Evolutionary conservation across 2,888 invertebrate genomes (phyloP), one percentile per base, ranked within the genome.

Genomic region (Caenorhabditis uteleia): DNA sequence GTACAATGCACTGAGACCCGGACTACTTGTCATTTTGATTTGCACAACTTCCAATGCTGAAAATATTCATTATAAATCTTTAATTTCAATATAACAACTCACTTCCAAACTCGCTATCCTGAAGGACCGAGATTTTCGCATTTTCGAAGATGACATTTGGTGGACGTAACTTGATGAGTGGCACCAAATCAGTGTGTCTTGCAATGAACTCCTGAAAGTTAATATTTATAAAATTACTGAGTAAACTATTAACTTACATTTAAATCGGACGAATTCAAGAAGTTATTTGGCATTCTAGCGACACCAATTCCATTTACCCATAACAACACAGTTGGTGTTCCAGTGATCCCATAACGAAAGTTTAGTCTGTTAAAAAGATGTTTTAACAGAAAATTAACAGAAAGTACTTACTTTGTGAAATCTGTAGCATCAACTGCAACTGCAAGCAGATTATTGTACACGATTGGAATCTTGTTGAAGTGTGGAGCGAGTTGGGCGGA

Each of bases 291-390:
- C 82, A 89, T 92, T 85, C 91, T 91, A 0, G 90, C 90, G 25
- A 91, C 88, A 1, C 92, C 89, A 70, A 91, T 87, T 0, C 92
- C 92, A 84, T 92, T 93, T 78, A 93, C 92, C 78, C 94, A 91
- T 68, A 95, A 87, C 86, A 93, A 88, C 29, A 93, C 83, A 3
- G 92, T 91, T 7, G 94, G 94, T 34, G 94, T 90, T 18, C 92
- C 93, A 8, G 92, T 90, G 58, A 93, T 91, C 10, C 93, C 93
- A 84, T 91, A 92, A 77, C 92, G 91, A 0, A 92, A 91, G 85
- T 92, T 93, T 46, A 92, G 68, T 8, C 84, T 84, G 31, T n/a
- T 20, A 8, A 21, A 18, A 18, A 26, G 14, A 50, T 20, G 33
- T 23, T 27, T 12, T 20, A n/a, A 12, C 10, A 18, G 18, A n/a